A percentile compares a stretch with the other conserved stretches of the same genome.
Evolutionary conservation across 92 coral and sea anemone species (phyloP).

Genomic region (Epizoanthus fatuus): DNA sequence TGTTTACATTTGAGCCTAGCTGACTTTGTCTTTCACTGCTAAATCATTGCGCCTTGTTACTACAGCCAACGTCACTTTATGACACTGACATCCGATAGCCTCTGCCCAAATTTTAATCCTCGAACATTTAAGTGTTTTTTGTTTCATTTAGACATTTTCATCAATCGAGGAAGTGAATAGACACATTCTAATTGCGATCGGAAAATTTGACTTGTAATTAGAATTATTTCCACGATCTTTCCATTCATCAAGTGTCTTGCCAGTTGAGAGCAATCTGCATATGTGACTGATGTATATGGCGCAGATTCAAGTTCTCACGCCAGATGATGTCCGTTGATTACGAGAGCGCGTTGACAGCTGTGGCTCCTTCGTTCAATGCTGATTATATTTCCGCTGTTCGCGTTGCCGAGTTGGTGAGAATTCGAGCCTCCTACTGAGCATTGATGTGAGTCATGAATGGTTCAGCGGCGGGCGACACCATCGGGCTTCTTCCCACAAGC

Average conservation of each 20-base stretch:
- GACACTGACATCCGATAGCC: conserved; percentile 22
- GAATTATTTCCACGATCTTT: neutral
- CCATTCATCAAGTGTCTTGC: neutral
- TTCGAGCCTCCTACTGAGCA: neutral
- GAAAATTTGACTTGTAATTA: conserved; percentile 12
- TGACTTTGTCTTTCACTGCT: neutral
- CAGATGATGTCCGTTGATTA: neutral
- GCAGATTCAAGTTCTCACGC: neutral
- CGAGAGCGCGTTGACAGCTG: neutral
- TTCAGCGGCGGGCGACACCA: neutral
- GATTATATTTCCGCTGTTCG: neutral
- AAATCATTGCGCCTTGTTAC: neutral
- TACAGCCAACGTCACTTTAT: neutral
- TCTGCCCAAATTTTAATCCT: conserved; percentile 2
- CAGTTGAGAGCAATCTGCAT: neutral
- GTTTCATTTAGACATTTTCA: conserved; percentile 9
- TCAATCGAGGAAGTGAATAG: conserved; percentile 11
- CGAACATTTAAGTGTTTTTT: conserved; percentile 6
- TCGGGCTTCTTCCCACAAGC: neutral
- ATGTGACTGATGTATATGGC: neutral
- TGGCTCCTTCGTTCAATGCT: neutral
- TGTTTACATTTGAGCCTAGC: neutral
- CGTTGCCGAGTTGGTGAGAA: neutral
- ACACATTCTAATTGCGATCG: neutral
- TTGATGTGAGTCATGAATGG: conserved; percentile 18